These are phyloP conservation scores for Apogon hyalosoma DNA, from an alignment of 2,797 vertebrate genomes.

Conservation along the genomic window DNA sequence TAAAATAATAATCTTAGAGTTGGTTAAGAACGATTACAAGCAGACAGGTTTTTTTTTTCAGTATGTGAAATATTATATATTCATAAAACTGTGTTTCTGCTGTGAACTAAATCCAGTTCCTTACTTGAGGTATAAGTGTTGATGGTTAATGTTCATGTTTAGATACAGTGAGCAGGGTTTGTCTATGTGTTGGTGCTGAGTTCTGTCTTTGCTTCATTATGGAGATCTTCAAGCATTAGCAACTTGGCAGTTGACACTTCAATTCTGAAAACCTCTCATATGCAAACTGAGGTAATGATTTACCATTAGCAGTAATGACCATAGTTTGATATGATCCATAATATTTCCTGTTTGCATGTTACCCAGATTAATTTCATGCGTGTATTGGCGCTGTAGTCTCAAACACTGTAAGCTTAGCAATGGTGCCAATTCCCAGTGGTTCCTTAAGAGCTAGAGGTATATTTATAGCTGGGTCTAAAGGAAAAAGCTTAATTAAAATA, in stretches of 20 bases:
- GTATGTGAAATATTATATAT: too few species aligned
- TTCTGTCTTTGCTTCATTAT: constrained; percentile 18
- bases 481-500: constrained; percentile 78
- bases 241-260: constrained; percentile 41
- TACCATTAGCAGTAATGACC: constrained; percentile 65
- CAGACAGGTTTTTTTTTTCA: too few species aligned
- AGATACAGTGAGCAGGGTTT: background rate
- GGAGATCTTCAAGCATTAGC: constrained; percentile 29
- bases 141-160: background rate
- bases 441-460: constrained; percentile 49
- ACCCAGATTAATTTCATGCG: constrained; percentile 63
- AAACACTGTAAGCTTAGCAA: constrained; percentile 70
- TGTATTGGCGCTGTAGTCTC: constrained; percentile 58
- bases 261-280: constrained; percentile 52
- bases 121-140: background rate
- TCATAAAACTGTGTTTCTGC: too few species aligned
- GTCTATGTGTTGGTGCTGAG: background rate
- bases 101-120: background rate
- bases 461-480: constrained; percentile 54
- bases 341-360: constrained; percentile 65
- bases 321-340: constrained; percentile 61
- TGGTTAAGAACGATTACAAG: too few species aligned
- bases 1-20: too few species aligned
- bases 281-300: constrained; percentile 58
- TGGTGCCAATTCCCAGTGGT: constrained; percentile 48